Percentiles rank a stretch among this genome's conserved stretches.
Evolutionary conservation across 2,113 vertebrate species (phyloP).

Genomic region (Spea bombifrons): DNA sequence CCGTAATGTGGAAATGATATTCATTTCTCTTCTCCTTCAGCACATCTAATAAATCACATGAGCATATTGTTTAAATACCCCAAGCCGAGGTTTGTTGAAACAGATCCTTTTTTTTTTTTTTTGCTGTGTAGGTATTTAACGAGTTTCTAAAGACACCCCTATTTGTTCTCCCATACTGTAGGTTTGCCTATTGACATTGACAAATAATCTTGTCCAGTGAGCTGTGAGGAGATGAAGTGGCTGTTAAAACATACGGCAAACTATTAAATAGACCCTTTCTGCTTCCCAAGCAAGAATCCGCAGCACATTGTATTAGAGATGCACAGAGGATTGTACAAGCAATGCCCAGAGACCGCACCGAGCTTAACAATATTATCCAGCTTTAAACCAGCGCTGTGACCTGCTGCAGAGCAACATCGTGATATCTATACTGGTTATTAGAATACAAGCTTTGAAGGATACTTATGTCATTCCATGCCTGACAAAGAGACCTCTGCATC

Average conservation of each 20-base stretch:
- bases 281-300: constrained; percentile 37
- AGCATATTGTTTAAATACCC: constrained; percentile 20
- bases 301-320: constrained; percentile 35
- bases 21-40: not conserved
- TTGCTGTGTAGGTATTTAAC: constrained; percentile 35
- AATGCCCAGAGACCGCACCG: constrained; percentile 10
- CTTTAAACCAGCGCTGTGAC: too few relatives aligned
- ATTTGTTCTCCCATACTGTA: constrained; percentile 37
- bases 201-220: constrained; percentile 45
- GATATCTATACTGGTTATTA: too few relatives aligned
- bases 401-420: too few relatives aligned
- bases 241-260: constrained; percentile 39
- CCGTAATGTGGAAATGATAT: not conserved
- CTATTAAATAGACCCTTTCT: constrained; percentile 45
- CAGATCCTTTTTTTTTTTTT: constrained; percentile 10
- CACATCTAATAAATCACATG: constrained; percentile 12
- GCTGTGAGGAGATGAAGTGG: constrained; percentile 38
- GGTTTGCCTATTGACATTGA: constrained; percentile 43
- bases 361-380: not conserved
- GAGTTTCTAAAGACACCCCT: constrained; percentile 40
- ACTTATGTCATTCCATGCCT: too few relatives aligned
- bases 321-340: constrained; percentile 29
- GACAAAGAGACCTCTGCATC: too few relatives aligned
- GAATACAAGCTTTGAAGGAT: too few relatives aligned
- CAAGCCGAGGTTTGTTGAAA: constrained; percentile 16